These are phyloP conservation scores for Drosophila orena DNA, from an alignment of 1,140 invertebrate genomes.

Conservation along the genomic window DNA sequence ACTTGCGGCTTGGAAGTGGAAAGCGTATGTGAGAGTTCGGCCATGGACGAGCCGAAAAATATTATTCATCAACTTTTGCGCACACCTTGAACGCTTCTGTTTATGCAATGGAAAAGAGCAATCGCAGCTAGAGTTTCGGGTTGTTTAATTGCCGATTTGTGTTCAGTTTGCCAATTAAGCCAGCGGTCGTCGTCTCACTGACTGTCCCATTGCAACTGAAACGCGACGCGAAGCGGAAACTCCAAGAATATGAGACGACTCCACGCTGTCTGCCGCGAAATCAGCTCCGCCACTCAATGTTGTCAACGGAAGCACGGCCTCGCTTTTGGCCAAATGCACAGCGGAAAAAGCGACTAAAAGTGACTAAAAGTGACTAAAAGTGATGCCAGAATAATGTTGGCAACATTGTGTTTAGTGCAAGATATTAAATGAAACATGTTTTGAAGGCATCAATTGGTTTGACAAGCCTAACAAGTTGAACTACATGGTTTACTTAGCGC, in stretches of 20 bases:
- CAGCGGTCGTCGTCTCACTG: slow-evolving; percentile 37
- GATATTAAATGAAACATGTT: no score
- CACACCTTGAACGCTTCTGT: slow-evolving; percentile 36
- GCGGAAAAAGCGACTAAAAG: slow-evolving; percentile 9
- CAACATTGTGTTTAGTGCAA: not conserved
- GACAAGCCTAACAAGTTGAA: not conserved
- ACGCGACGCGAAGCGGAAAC: slow-evolving; percentile 69
- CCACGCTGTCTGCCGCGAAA: slow-evolving; percentile 54
- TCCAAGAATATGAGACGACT: slow-evolving; percentile 50
- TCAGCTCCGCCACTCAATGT: slow-evolving; percentile 10
- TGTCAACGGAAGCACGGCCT: slow-evolving; percentile 32
- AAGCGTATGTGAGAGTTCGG: slow-evolving; percentile 22
- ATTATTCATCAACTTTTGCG: slow-evolving; percentile 33
- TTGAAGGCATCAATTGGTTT: not conserved
- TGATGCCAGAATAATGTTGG: not conserved
- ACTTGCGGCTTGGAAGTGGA: not conserved
- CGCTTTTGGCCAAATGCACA: not conserved
- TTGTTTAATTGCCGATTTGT: slow-evolving; percentile 64
- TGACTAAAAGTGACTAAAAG: not conserved
- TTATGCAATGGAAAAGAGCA: slow-evolving; percentile 45
- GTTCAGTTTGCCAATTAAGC: slow-evolving; percentile 66
- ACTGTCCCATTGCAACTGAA: slow-evolving; percentile 36
- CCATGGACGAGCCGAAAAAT: not conserved
- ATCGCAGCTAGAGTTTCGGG: slow-evolving; percentile 45
- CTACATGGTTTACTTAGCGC: not conserved